Evolutionary conservation across 64 coral and sea anemone species (phyloP), one percentile per base, ranked within the genome.

Genomic region (Porites lutea): DNA sequence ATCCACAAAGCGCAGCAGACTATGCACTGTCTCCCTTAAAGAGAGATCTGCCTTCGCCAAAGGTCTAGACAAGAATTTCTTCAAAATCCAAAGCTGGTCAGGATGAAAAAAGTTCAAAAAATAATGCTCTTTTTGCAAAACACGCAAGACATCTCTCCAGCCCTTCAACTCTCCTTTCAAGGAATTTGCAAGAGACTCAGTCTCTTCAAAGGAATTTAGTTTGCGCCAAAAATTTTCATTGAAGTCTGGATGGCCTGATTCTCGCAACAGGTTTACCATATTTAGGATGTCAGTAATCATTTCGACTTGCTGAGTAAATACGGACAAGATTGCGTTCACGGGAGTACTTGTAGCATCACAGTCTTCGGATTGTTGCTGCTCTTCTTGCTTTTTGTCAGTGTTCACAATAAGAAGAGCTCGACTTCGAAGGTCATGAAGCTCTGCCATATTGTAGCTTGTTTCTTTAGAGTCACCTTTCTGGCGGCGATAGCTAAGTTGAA

Each of bases 31-130:
- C 5, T 81, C 23, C 15, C 52, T 59, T 44, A 44, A 58, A 68
- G 16, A 2, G 44, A 46, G 79, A 59, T 53, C 43, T 88, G 54
- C 43, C 83, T 54, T 54, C 13, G 48, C 75, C 55, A 60, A 72
- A 87, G 66, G 4, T 60, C 13, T 64, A 13, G 48, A 80, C 57
- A 61, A 82, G 71, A 62, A 79, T 45, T 51, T 87, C 6, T 89
- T 55, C 4, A 96, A 52, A 47, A 79, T 66, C 78, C 85, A 92
- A 52, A 96, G 94, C 64, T 96, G 90, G 77, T 89, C 90, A 5
- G 96, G 83, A 48, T 94, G 92, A n/a, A 94, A 98, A 73, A 79
- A 98, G 64, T 98, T 98, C 16, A 97, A 78, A 37, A 83, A 97
- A 83, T 87, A 91, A 59, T 90, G 37, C 16, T 97, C 12, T 52